A percentile compares a stretch with the other conserved stretches of the same genome.
phyloP scores from a whole-genome alignment of 2,797 vertebrate species.

The Pelodytes ibericus region DNA sequence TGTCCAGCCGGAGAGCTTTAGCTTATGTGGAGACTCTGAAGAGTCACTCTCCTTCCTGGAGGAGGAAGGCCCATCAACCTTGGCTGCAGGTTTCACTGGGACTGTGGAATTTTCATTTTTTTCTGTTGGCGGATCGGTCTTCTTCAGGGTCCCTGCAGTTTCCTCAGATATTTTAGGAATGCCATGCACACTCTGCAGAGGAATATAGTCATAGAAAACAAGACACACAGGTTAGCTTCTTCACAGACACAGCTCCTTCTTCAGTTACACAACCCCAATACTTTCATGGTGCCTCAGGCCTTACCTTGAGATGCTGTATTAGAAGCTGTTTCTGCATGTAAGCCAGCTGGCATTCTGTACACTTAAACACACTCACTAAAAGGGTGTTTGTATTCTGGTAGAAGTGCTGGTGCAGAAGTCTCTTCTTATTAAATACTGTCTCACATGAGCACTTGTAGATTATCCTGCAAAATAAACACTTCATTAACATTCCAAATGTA shows the following conservation, averaged over 20 bases:
- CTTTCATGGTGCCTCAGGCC: no score
- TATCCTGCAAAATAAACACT: conserved; percentile 75
- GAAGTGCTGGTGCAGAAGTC: conserved; percentile 90
- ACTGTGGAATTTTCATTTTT: conserved; percentile 57
- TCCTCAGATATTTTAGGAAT: conserved; percentile 76
- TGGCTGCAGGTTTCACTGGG: conserved; percentile 41
- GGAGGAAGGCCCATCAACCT: conserved; percentile 44
- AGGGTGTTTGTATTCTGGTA: conserved; percentile 83
- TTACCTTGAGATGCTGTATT: conserved; percentile 94
- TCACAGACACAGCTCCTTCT: no score
- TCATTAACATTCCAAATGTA: not conserved
- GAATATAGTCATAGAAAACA: not conserved
- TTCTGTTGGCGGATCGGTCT: conserved; percentile 63
- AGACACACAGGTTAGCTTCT: no score
- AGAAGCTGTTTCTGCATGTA: conserved; percentile 91
- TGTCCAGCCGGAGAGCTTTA: conserved; percentile 84
- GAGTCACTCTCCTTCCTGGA: conserved; percentile 65
- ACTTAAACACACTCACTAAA: conserved; percentile 90
- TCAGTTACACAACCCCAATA: no score
- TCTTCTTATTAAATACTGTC: conserved; percentile 92
- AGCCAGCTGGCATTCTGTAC: conserved; percentile 89
- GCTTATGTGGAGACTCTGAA: conserved; percentile 64
- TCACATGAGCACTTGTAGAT: conserved; percentile 96
- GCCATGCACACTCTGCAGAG: conserved; percentile 78
- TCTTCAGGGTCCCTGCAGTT: conserved; percentile 69